Conservation (phyloP, 2,113 vertebrate species). For the Eudyptes chrysolophus region DNA sequence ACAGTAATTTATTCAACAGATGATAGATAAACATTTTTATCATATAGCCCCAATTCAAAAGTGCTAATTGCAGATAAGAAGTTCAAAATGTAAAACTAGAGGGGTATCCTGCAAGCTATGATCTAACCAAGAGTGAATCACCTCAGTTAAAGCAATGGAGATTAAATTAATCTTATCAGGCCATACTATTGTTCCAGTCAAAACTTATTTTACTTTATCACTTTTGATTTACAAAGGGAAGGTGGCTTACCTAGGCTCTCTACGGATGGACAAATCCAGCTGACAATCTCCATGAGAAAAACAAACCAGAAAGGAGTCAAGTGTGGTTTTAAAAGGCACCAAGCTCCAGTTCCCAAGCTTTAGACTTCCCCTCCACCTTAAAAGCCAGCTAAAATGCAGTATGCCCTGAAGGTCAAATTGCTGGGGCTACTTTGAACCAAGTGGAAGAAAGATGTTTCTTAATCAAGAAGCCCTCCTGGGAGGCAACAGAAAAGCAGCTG, state of each 20-base stretch:
- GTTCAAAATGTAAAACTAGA: not conserved
- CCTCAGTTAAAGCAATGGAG: not conserved
- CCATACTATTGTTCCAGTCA: not conserved
- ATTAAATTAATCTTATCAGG: conserved; percentile 3
- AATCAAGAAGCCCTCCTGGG: not conserved
- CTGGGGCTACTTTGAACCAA: not conserved
- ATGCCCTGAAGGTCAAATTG: not conserved
- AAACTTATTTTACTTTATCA: not conserved
- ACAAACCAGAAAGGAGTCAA: not conserved
- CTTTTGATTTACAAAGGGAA: not conserved
- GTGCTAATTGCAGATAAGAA: not conserved
- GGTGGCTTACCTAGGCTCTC: not conserved
- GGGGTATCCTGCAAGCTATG: not conserved
- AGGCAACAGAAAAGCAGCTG: not conserved
- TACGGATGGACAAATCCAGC: not conserved
- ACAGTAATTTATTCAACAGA: not conserved
- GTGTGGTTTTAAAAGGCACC: not conserved
- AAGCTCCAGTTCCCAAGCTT: not conserved
- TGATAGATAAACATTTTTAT: not conserved
- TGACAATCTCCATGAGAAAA: not conserved
- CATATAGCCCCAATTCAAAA: not conserved
- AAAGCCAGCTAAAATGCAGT: not conserved
- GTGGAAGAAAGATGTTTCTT: not conserved
- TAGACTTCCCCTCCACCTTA: not conserved
- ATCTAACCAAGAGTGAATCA: not conserved